Evolutionary conservation across 2,888 invertebrate species (phyloP).

Genomic region (Cloeon dipterum): DNA sequence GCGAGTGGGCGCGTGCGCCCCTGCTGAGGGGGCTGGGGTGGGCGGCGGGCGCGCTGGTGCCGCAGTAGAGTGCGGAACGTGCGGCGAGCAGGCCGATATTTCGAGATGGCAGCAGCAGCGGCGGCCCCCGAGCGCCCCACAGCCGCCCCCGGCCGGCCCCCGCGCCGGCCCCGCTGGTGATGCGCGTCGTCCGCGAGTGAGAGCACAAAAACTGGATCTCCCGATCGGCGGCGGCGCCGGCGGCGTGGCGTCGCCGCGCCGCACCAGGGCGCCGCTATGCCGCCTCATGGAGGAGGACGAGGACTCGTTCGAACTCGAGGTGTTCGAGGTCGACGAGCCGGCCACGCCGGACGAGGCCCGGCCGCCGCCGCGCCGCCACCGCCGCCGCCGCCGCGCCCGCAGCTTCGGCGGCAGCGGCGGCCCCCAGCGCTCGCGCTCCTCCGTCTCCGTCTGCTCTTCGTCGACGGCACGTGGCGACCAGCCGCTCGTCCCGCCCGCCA

Average conservation of each 20-base stretch:
- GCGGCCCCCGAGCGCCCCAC: no score
- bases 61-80: no score
- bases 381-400: background rate
- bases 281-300: slow-evolving; percentile 3
- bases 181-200: no score
- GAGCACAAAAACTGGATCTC: slow-evolving; percentile 1
- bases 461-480: background rate
- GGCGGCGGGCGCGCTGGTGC: no score
- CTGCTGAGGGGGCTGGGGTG: no score
- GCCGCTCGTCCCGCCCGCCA: background rate
- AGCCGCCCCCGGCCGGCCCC: no score
- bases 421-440: background rate
- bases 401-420: background rate
- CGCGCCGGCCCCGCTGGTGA: no score
- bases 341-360: slow-evolving; percentile 1
- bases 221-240: no score
- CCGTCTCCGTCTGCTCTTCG: background rate
- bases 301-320: slow-evolving; percentile 9
- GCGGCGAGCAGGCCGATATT: no score
- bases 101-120: no score
- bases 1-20: no score
- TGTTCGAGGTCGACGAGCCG: slow-evolving; percentile 7
- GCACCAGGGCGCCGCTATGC: background rate
- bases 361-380: background rate
- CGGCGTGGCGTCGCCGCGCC: no score